Evolutionary conservation across 2,113 vertebrate genomes (phyloP).

Genomic region (Chunga burmeisteri): DNA sequence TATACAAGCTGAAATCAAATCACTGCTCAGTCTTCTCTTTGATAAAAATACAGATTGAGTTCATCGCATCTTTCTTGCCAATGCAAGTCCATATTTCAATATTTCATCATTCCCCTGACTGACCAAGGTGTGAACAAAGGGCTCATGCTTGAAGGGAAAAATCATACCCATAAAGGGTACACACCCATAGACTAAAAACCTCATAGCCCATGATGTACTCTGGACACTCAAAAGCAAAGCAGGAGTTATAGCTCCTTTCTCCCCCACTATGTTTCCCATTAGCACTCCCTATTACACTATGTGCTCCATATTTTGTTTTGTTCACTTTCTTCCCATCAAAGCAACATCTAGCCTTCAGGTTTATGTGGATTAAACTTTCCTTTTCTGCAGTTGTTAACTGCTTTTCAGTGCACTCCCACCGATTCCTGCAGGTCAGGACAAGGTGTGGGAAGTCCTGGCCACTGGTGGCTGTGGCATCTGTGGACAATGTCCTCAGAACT

Average conservation of each 20-base stretch:
- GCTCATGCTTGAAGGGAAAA: neutral
- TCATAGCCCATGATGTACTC: neutral
- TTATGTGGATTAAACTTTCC: neutral
- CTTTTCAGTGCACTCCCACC: neutral
- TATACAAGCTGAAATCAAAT: neutral
- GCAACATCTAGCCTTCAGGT: neutral
- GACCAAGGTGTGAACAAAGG: slow-evolving; percentile 32
- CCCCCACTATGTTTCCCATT: neutral
- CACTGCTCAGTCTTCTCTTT: neutral
- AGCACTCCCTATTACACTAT: neutral
- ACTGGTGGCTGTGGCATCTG: accelerated
- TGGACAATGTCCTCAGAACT: neutral
- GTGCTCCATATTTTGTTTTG: neutral
- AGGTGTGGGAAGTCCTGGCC: neutral
- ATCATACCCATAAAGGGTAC: neutral
- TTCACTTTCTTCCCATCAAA: neutral
- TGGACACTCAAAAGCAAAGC: neutral
- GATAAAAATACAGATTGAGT: neutral
- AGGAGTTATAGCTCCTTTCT: neutral
- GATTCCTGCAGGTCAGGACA: neutral
- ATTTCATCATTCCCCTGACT: slow-evolving; percentile 25
- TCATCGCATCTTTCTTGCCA: neutral
- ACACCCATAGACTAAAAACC: neutral
- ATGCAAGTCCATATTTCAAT: neutral
- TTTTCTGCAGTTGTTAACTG: neutral